Evolutionary conservation across 92 coral and sea anemone genomes (phyloP).

Genomic region (Actinostola sp.): DNA sequence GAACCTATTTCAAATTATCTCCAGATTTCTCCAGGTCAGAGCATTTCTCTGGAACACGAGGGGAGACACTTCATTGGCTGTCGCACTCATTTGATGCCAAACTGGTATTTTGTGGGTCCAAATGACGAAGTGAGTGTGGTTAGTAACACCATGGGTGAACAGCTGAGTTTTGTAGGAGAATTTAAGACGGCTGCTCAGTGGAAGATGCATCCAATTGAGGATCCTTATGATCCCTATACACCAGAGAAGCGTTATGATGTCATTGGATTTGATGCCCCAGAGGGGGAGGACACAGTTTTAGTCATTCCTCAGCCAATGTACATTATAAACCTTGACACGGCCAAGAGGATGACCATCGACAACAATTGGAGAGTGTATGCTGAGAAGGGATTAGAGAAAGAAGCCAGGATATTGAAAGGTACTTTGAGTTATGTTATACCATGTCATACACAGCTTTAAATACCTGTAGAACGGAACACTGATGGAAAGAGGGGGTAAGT

Average conservation of each 20-base stretch:
- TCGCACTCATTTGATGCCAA: conserved; percentile 71
- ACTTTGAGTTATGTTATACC: background rate
- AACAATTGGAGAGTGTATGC: conserved; percentile 44
- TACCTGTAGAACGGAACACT: background rate
- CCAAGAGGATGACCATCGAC: conserved; percentile 1
- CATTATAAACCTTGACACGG: conserved; percentile 8
- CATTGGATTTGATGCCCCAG: conserved; percentile 19
- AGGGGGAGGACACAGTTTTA: background rate
- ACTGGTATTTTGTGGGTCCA: conserved; percentile 52
- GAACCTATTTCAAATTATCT: conserved; percentile 44
- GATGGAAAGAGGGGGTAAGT: background rate
- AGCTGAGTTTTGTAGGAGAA: conserved; percentile 58
- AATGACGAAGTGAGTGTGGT: conserved; percentile 36
- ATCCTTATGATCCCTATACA: conserved; percentile 64
- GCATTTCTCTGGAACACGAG: conserved; percentile 27
- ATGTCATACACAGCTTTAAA: too few species aligned
- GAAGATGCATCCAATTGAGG: conserved; percentile 47
- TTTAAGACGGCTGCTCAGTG: conserved; percentile 62
- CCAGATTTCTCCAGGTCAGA: conserved; percentile 33
- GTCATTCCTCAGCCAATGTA: conserved; percentile 32
- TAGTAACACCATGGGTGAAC: conserved; percentile 50
- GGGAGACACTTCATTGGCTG: conserved; percentile 47
- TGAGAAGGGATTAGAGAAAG: conserved; percentile 39
- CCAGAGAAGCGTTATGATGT: conserved; percentile 57
- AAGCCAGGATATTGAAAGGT: conserved; percentile 53